These are phyloP conservation scores for Argyresthia goedartella DNA, from an alignment of 2,888 invertebrate genomes.

Conservation along the genomic window DNA sequence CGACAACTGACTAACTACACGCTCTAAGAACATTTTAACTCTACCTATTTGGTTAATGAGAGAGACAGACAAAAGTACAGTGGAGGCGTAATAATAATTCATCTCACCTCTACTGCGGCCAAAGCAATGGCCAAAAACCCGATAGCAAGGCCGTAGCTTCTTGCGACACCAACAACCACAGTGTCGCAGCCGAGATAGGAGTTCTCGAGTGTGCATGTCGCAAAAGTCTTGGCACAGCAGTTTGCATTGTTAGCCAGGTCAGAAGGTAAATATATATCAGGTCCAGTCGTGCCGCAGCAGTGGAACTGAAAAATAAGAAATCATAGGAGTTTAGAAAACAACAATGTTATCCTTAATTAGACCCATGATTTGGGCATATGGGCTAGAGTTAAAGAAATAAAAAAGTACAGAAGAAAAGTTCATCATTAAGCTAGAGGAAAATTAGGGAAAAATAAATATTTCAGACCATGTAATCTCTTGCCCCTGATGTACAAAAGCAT, in stretches of 20 bases:
- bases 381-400: too few relatives aligned
- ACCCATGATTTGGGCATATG: too few relatives aligned
- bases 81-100: background rate
- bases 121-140: slow-evolving; percentile 70
- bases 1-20: too few relatives aligned
- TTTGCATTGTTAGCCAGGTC: slow-evolving; percentile 31
- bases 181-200: slow-evolving; percentile 60
- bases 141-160: slow-evolving; percentile 38
- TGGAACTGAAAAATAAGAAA: slow-evolving; percentile 43
- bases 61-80: too few relatives aligned
- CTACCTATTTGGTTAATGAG: too few relatives aligned
- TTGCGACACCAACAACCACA: slow-evolving; percentile 43
- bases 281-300: slow-evolving; percentile 67
- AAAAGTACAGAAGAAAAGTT: too few relatives aligned
- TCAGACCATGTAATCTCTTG: too few relatives aligned
- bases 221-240: slow-evolving; percentile 41
- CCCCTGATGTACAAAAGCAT: too few relatives aligned
- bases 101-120: slow-evolving; percentile 74
- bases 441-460: too few relatives aligned
- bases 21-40: too few relatives aligned
- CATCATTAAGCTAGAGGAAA: too few relatives aligned
- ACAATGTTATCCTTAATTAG: too few relatives aligned
- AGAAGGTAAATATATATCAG: slow-evolving; percentile 32
- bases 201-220: slow-evolving; percentile 28
- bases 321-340: background rate